Conservation (phyloP, 2,888 invertebrate species). For the Xestia c-nigrum region DNA sequence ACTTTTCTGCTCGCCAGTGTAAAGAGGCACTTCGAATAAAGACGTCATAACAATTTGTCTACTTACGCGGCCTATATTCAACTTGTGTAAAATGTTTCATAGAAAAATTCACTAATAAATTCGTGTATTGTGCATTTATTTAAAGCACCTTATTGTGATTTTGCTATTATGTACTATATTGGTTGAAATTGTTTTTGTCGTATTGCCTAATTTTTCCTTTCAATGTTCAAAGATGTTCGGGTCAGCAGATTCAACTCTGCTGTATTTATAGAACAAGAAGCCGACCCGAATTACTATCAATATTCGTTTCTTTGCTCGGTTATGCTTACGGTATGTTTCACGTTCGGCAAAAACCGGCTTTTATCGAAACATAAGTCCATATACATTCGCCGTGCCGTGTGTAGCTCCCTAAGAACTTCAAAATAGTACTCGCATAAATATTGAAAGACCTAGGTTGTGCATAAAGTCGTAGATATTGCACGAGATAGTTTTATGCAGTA, state of each 20-base stretch:
- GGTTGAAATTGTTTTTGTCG: conserved; percentile 6
- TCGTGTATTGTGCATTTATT: conserved; percentile 82
- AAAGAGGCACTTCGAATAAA: conserved; percentile 74
- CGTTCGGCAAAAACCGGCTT: neutral
- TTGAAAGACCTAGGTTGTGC: conserved; percentile 2
- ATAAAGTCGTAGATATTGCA: conserved; percentile 1
- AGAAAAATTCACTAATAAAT: conserved; percentile 86
- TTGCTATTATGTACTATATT: conserved; percentile 52
- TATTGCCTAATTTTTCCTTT: neutral
- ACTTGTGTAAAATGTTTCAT: conserved; percentile 82
- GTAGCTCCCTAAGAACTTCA: neutral
- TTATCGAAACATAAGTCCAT: neutral
- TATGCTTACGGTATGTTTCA: neutral
- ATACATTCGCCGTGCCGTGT: no score
- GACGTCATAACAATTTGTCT: conserved; percentile 66
- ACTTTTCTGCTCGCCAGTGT: conserved; percentile 58
- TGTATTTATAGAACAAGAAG: neutral
- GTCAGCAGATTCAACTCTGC: neutral
- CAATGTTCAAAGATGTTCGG: neutral
- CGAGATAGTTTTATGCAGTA: neutral
- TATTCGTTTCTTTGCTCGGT: neutral
- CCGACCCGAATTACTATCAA: neutral
- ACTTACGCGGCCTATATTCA: conserved; percentile 70
- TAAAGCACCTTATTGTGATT: conserved; percentile 73
- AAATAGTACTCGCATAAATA: conserved; percentile 2